These are phyloP conservation scores for Lineus longissimus DNA, from an alignment of 1,140 invertebrate genomes.

Conservation along the genomic window DNA sequence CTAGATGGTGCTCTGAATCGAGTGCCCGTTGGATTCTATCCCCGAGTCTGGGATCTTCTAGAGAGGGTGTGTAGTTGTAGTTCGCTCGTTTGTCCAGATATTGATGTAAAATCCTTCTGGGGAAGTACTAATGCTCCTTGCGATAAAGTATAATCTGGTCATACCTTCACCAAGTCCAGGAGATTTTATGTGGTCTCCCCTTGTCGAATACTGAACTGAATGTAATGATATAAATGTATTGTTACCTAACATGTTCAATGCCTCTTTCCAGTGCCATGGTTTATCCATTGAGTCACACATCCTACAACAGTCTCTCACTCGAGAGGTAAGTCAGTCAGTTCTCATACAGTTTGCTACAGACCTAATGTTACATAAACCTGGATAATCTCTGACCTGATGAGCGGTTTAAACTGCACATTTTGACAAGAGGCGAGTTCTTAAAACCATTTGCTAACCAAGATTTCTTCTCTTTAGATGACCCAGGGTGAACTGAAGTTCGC, in stretches of 20 bases:
- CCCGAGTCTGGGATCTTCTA: slow-evolving; percentile 85
- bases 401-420: too few species aligned
- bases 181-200: too few species aligned
- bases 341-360: too few species aligned
- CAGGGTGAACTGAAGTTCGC: slow-evolving; percentile 98
- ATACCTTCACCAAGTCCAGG: too few species aligned
- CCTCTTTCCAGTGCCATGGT: slow-evolving; percentile 69
- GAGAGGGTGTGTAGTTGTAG: slow-evolving; percentile 58
- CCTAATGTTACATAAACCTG: too few species aligned
- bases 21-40: slow-evolving; percentile 94
- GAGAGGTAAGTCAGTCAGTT: slow-evolving; percentile 65
- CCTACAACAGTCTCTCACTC: slow-evolving; percentile 83
- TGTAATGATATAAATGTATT: too few species aligned
- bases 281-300: slow-evolving; percentile 83
- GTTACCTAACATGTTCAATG: too few species aligned
- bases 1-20: slow-evolving; percentile 96
- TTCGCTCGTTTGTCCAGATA: not conserved
- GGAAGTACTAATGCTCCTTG: too few species aligned
- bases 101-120: slow-evolving; percentile 9
- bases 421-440: too few species aligned
- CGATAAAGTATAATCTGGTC: too few species aligned
- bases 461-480: slow-evolving; percentile 72
- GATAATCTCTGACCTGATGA: too few species aligned
- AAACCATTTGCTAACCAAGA: not conserved
- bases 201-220: too few species aligned